Evolutionary conservation across 2,797 vertebrate species (phyloP), one percentile per base, ranked within the genome.

Genomic region (Enteromius radiatus): DNA sequence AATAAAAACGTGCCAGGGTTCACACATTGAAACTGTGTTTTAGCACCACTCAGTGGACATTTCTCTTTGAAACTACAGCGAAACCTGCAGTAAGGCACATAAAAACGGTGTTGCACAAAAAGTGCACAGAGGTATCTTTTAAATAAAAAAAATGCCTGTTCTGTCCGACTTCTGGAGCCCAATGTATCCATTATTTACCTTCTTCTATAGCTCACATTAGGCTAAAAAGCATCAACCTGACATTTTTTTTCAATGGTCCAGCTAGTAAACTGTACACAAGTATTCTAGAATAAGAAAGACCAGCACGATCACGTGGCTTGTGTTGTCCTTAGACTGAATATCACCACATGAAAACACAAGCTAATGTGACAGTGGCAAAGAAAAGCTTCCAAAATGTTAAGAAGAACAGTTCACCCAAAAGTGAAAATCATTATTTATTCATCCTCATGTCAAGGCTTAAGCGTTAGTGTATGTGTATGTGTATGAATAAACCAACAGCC

Each of bases 381-480:
- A 31, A 31, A 71, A 26, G 1, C 26, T 71, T 71, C 15, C 15
- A 71, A 31, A 71, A 31, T 49, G 43, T 49, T 31, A 71, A 43
- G 43, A 47, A 70, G 17, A 49, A 70, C 45, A 28, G 41, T 47
- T 70, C 68, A 70, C 23, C 23, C 41, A 28, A 26, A 70, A 70
- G 28, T 45, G 15, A 10, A 70, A 31, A 19, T 71, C 17, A 71
- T 71, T 31, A 47, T 47, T 31, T 49, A 71, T 47, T 31, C 4
- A 71, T 71, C 43, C 15, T 47, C 9, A 49, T 71, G 8, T 49
- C 15, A 71, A 47, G 15, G 43, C 43, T 47, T 31, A 47, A 19
- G 28, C 28, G 15, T 49, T 49, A 71, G 43, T 43, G 73, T 41
- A 61, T 17, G 43, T 43, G 73, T 41, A 61, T 17, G 71, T 56